Conservation (phyloP, 2,888 invertebrate genomes). For the Helobdella robusta region DNA sequence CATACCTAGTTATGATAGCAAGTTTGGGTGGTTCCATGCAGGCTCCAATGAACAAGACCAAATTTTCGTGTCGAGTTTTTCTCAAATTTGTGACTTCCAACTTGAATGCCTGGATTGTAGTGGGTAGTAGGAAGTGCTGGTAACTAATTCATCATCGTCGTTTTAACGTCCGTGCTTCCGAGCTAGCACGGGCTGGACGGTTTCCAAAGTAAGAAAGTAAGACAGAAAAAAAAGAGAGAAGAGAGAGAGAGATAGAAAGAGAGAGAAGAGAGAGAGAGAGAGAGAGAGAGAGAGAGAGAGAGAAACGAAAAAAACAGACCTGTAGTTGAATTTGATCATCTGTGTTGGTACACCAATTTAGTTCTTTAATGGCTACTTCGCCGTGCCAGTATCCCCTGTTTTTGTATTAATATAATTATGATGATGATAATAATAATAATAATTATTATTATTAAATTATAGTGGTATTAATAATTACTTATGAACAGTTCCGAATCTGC, state of each 20-base stretch:
- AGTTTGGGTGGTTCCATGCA: conserved; percentile 94
- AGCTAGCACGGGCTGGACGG: too few relatives aligned
- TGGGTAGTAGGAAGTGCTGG: not conserved
- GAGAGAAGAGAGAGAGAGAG: too few relatives aligned
- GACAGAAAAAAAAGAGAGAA: too few relatives aligned
- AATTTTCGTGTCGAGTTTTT: conserved; percentile 94
- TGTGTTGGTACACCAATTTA: conserved; percentile 80
- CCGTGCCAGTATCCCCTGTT: conserved; percentile 88
- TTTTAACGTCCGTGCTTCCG: too few relatives aligned
- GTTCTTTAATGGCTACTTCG: conserved; percentile 87
- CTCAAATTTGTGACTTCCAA: conserved; percentile 88
- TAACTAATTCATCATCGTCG: too few relatives aligned
- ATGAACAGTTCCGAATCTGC: conserved; percentile 86
- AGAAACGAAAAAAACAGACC: too few relatives aligned
- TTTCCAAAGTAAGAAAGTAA: too few relatives aligned
- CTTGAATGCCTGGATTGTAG: conserved; percentile 79
- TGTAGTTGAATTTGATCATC: conserved; percentile 67
- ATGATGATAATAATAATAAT: too few relatives aligned
- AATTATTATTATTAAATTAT: too few relatives aligned
- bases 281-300: too few relatives aligned
- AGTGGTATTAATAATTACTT: too few relatives aligned
- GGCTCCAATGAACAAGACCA: conserved; percentile 97
- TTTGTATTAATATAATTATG: not conserved
- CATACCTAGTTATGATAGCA: conserved; percentile 75
- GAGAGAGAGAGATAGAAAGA: too few relatives aligned